Base-by-base conservation (phyloP, 2,113 vertebrate genomes). In the Furnarius figulus region DNA sequence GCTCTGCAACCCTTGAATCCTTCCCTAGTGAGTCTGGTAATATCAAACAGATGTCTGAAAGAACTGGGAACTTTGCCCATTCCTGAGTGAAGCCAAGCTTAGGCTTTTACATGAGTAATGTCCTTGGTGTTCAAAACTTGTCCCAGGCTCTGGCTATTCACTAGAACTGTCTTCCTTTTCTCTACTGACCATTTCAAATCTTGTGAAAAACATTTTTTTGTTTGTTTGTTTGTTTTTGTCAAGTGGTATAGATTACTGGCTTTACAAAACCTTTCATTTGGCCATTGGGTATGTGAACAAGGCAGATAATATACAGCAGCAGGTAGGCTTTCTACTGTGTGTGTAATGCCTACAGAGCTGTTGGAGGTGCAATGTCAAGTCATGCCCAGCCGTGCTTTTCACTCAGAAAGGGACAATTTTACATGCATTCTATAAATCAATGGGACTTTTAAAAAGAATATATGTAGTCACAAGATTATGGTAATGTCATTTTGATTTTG, bases 1-100 rank as follows among this genome's bases (percentile, higher is more conserved):
- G 95, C 67, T 80, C 59, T 74, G 63, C 55, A 14, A 79, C 96
- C 55, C 83, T 95, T 75, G 81, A 91, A 77, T 89, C 84, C 14
- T 93, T 94, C 92, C 88, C 92, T 56, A 76, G 79, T 63, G 83
- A 92, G 30, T 66, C 73, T 80, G 35, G 59, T 95, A 96, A 97
- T 95, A 81, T 84, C 88, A 93, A 96, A 93, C 94, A 95, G 95
- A 97, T 96, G 96, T 95, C 75, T 90, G 63, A 83, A 92, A 40
- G 88, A 92, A 59, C 80, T 95, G 94, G 94, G 96, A 97, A 92
- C 59, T 84, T 80, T 92, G 94, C 96, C 95, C 58, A 23, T 68
- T 95, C 81, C 76, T 93, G 59, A 88, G 88, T 88, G 85, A 93
- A 95, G 85, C 75, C 2, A 59, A 72, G 47, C 59, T 65, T 63